phyloP scores from a whole-genome alignment of 1,140 invertebrate species.

The Acromyrmex echinatior region DNA sequence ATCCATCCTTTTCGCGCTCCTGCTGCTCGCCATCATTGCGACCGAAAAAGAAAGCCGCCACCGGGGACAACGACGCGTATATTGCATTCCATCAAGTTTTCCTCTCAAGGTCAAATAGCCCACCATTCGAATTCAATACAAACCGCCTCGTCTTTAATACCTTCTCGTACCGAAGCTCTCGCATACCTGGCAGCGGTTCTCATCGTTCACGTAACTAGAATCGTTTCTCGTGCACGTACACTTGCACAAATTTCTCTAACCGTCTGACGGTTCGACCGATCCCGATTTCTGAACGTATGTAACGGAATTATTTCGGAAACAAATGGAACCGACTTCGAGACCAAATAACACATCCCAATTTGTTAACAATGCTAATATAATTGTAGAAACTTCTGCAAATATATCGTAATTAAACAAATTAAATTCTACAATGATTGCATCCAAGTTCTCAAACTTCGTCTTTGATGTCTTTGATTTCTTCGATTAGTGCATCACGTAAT shows the following conservation, averaged over 20 bases:
- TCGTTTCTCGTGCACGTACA: not conserved
- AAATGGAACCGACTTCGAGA: not conserved
- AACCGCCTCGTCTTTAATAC: constrained; percentile 55
- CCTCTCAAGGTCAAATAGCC: constrained; percentile 57
- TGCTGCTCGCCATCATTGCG: not conserved
- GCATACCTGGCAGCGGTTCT: constrained; percentile 74
- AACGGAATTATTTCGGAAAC: not conserved
- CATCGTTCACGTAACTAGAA: constrained; percentile 9
- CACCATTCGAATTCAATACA: constrained; percentile 56
- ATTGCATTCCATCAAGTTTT: constrained; percentile 51
- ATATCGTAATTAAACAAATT: not conserved
- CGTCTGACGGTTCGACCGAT: not conserved
- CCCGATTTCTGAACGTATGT: not conserved
- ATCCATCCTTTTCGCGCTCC: constrained; percentile 30
- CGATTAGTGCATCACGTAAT: not conserved
- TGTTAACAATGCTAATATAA: not conserved
- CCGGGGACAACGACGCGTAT: not conserved
- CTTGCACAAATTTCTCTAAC: not conserved
- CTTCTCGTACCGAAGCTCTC: constrained; percentile 56
- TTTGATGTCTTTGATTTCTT: not conserved
- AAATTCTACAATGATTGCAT: not conserved
- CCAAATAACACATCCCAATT: not conserved
- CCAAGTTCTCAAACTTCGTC: not conserved
- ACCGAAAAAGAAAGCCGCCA: constrained; percentile 22
- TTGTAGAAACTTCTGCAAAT: not conserved